Base-by-base conservation (phyloP, 2,888 invertebrate genomes). In the Laothoe populi region DNA sequence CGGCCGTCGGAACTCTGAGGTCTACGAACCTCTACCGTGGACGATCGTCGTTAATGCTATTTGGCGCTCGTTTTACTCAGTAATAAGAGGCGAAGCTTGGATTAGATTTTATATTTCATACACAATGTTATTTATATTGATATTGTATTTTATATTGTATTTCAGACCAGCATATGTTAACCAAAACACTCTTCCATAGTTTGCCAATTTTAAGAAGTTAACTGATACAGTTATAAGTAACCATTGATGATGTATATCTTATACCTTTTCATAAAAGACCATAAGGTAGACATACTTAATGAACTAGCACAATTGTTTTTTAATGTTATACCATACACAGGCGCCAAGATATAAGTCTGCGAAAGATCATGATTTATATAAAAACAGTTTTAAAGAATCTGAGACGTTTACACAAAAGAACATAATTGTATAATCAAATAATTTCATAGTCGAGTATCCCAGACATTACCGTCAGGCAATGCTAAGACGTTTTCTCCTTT, bases 1-100 rank as follows among this genome's bases (percentile, higher is more conserved):
- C 40, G 49, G 59, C 16, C 49, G 40, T 42, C 49, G 48, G 26
- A 69, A 67, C 72, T 24, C 75, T 74, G 83, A 78, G 86, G 86
- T 88, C 87, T 88, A 77, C 84, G 86, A 88, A 88, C 88, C 84
- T 61, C 66, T 68, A 84, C 87, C 88, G 87, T 89, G 87, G 86
- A 80, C 87, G 87, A 83, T 80, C 82, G 77, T 79, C 81, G 80
- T 81, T 82, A 77, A 84, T 79, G 82, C 79, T 79, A 82, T 86
- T 88, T 85, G 79, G 84, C 82, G 81, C 86, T 86, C 78, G 77
- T 80, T 83, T 77, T 79, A 72, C 70, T 75, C 76, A 66, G 66
- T 65, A 67, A 70, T 70, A 67, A 71, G 48, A 57, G 60, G 48
- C 65, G 59, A 69, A 57, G 42, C 63, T 48, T 58, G 57, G 42